Conservation (phyloP, 2,888 invertebrate genomes). For the Cheiracanthium punctorium region DNA sequence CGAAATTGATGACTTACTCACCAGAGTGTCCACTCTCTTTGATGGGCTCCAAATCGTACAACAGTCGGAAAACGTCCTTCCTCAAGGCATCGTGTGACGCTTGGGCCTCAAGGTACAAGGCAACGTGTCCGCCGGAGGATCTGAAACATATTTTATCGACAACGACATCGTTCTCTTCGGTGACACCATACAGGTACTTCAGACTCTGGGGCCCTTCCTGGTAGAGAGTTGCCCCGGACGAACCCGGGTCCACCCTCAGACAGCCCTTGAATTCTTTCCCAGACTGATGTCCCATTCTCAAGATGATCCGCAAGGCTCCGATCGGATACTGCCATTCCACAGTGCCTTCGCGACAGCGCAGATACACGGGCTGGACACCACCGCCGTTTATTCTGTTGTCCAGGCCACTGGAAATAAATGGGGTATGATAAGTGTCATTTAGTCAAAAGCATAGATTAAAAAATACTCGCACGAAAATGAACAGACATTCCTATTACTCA, state of each 20-base stretch:
- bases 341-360: slow-evolving; percentile 84
- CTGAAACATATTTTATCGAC: slow-evolving; percentile 79
- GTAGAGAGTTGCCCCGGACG: slow-evolving; percentile 79
- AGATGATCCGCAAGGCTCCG: slow-evolving; percentile 83
- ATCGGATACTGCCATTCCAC: slow-evolving; percentile 86
- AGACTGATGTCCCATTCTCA: slow-evolving; percentile 79
- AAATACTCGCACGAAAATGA: too few relatives aligned
- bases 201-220: slow-evolving; percentile 81
- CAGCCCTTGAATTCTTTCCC: slow-evolving; percentile 82
- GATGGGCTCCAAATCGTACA: slow-evolving; percentile 83
- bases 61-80: slow-evolving; percentile 80
- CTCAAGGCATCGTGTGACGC: slow-evolving; percentile 72
- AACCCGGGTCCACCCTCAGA: slow-evolving; percentile 79
- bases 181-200: slow-evolving; percentile 79
- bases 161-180: slow-evolving; percentile 3
- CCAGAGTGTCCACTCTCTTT: slow-evolving; percentile 68
- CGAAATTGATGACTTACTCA: too few relatives aligned
- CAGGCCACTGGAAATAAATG: slow-evolving; percentile 17
- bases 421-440: too few relatives aligned
- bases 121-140: slow-evolving; percentile 81
- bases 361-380: slow-evolving; percentile 84
- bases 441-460: too few relatives aligned
- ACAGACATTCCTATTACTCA: too few relatives aligned
- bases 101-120: slow-evolving; percentile 82
- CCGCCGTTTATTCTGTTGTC: not conserved